A percentile compares a stretch with the other conserved stretches of the same genome.
phyloP scores from a whole-genome alignment of 2,797 vertebrate species.

The Sebastes trivittatus region DNA sequence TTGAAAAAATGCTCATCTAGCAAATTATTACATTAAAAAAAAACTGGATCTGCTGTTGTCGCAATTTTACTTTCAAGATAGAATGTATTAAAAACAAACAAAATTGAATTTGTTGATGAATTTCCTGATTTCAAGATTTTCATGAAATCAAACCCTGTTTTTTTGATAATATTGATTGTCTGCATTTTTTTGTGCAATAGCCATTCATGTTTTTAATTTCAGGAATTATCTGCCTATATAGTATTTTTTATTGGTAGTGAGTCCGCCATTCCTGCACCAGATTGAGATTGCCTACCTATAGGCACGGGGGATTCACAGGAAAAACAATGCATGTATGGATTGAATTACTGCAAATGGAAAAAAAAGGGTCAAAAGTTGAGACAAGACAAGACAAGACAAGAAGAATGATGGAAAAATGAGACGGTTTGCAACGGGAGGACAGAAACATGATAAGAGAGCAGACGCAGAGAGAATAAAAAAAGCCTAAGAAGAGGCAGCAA shows the following conservation, averaged over 20 bases:
- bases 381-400: not conserved
- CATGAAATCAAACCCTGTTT: not conserved
- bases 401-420: not conserved
- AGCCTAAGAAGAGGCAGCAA: not conserved
- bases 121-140: not conserved
- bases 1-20: too few relatives aligned
- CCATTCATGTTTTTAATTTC: not conserved
- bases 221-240: not conserved
- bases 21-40: too few relatives aligned
- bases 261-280: rapidly evolving
- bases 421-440: not conserved
- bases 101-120: not conserved
- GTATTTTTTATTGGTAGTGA: not conserved
- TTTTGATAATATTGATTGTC: not conserved
- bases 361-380: not conserved
- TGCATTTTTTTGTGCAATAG: not conserved
- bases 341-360: not conserved
- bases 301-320: not conserved
- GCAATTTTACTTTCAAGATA: too few relatives aligned
- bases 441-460: not conserved
- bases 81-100: too few relatives aligned
- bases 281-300: not conserved
- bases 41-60: too few relatives aligned
- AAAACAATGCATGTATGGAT: not conserved
- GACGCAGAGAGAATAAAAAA: not conserved